phyloP scores from a whole-genome alignment of 2,888 invertebrate genomes.

The Lasioglossum marginatum region DNA sequence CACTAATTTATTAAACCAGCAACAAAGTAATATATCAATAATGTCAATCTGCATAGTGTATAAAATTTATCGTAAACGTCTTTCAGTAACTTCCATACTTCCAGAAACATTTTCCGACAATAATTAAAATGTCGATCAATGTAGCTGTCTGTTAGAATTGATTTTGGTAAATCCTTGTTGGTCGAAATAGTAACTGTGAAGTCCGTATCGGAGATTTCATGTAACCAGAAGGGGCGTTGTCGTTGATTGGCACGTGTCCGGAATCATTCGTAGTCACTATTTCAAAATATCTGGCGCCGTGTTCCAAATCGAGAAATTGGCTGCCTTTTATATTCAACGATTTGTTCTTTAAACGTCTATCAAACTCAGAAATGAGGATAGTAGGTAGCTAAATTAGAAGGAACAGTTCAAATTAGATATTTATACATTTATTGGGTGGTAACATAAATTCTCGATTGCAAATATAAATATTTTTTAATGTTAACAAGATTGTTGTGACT shows the following conservation, averaged over 20 bases:
- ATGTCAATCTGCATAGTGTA: neutral
- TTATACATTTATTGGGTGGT: neutral
- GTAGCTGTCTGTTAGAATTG: neutral
- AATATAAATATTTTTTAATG: no score
- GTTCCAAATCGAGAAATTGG: neutral
- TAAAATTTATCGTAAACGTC: neutral
- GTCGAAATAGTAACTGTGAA: neutral
- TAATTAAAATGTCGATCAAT: neutral
- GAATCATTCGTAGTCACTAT: neutral
- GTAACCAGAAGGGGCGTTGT: neutral
- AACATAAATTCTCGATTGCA: neutral
- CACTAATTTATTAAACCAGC: neutral
- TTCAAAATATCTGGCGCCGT: neutral
- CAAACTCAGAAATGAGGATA: neutral
- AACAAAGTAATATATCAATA: neutral
- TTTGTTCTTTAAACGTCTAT: neutral
- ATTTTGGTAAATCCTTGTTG: neutral
- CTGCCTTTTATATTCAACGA: neutral
- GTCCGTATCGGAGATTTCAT: neutral
- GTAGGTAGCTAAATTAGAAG: neutral
- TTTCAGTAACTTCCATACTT: neutral
- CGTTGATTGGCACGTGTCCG: conserved; percentile 6
- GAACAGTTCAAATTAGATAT: accelerated
- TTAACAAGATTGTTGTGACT: neutral
- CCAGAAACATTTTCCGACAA: neutral